A percentile compares a stretch with the other conserved stretches of the same genome.
phyloP scores from a whole-genome alignment of 2,888 invertebrate species.

The Baccha elongata region DNA sequence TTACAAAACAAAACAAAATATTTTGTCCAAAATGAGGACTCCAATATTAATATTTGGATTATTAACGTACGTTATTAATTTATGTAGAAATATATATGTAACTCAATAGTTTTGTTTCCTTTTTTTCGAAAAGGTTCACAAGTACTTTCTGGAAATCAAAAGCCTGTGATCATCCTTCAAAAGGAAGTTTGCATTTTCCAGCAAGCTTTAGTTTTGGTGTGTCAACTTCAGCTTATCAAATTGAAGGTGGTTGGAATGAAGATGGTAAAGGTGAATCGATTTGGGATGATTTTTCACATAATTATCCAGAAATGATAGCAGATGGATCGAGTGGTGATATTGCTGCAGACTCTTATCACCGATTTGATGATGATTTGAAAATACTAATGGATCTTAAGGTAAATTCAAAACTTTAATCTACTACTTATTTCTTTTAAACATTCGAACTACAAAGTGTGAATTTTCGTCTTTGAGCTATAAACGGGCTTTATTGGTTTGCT shows the following conservation, averaged over 20 bases:
- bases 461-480: no score
- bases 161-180: conserved; percentile 3
- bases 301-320: conserved; percentile 79
- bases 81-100: no score
- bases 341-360: conserved; percentile 85
- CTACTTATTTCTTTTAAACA: background rate
- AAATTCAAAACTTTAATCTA: background rate
- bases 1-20: background rate
- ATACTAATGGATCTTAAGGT: conserved; percentile 84
- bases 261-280: conserved; percentile 83
- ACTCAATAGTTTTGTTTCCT: no score
- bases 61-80: background rate
- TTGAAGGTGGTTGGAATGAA: conserved; percentile 77
- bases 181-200: conserved; percentile 75
- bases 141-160: background rate
- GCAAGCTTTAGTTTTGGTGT: conserved; percentile 76
- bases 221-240: conserved; percentile 77
- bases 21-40: background rate
- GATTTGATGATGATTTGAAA: conserved; percentile 84
- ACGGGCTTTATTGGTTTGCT: no score
- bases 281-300: conserved; percentile 73
- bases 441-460: no score
- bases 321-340: conserved; percentile 84
- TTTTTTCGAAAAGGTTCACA: background rate
- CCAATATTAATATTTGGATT: background rate